Evolutionary conservation across 2,797 vertebrate genomes (phyloP), one percentile per base, ranked within the genome.

Genomic region (Eulemur coronatus): DNA sequence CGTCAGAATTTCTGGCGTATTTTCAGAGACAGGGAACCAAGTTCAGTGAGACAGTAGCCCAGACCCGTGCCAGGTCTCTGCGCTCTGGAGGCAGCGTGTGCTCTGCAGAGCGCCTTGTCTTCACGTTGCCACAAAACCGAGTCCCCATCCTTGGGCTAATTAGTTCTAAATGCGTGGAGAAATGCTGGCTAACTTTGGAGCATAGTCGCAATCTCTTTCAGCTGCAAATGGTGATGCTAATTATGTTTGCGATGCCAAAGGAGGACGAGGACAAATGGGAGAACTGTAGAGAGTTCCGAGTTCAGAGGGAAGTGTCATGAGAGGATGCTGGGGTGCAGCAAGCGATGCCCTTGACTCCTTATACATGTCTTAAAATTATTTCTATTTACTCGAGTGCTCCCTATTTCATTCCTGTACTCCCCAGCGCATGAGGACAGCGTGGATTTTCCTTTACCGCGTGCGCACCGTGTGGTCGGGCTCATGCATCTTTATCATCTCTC

Each of bases 341-440:
- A 48, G 28, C 1, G n/a, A 5, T 28, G 4, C 26, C 41, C 38
- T 52, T 30, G 3, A 82, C 14, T 52, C 61, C 81, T 84, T 17
- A 15, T 2, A n/a, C 0, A 2, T 2, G 18, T 76, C 30, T n/a
- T 48, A 30, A 73, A 35, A 41, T 81, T 7, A 13, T 33, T 76
- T 52, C 65, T 65, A 0, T n/a, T 50, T 35, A 48, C 13, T 92
- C 38, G 1, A 0, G 57, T 4, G 79, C 46, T 86, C 69, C 67
- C 35, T 82, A 41, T 28, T 5, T 78, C 28, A 38, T 57, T 35
- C 80, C 15, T 95, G 69, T 88, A 52, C 97, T 93, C 84, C 95
- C 63, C 52, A 24, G 33, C 43, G 28, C 82, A 9, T 50, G 57
- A 78, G 94, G 85, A 79, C 8, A 33, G 82, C 43, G 11, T 17